Base-by-base conservation (phyloP, 2,888 invertebrate genomes). In the Ganaspis brasiliensis region DNA sequence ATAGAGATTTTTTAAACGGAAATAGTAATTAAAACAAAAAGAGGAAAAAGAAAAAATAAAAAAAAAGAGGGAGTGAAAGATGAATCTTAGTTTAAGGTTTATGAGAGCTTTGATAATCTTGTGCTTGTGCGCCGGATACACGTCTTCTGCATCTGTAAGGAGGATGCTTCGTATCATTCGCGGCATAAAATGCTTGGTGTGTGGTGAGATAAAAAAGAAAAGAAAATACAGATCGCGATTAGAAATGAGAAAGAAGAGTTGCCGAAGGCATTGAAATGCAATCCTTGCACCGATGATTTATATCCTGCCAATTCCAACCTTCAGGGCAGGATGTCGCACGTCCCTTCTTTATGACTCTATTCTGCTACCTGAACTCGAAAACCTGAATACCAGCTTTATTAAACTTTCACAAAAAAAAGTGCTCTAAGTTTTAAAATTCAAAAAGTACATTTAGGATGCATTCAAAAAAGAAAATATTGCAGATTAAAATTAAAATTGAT, bases 241-340 rank as follows among this genome's bases (percentile, higher is more conserved):
- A 37, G 45, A 31, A 72, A 77, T 73, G 72, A 79, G 78, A 75
- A 75, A 73, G 75, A 74, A 67, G 70, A 73, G 56, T 49, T 74
- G 77, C 74, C 76, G 74, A 77, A 61, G 82, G 85, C 88, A 89
- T 89, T 89, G 87, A 88, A 88, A 90, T 90, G 89, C 90, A 87
- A 88, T 89, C 87, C 89, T 85, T 87, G 89, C 87, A 82, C 85
- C 84, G 86, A 89, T 90, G 89, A 90, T 90, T 90, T 90, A 90
- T 90, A 87, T 87, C 85, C 86, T 83, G 86, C 82, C 86, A 84
- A 86, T 89, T 87, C 85, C 87, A 86, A 87, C 88, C 88, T 86
- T 88, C 86, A 80, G 87, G 86, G 88, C 89, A 89, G 89, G 89
- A 89, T 89, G 89, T 89, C 89, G 89, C 89, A 88, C 89, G 89